phyloP scores from a whole-genome alignment of 2,113 vertebrate species.

The Anolis carolinensis region DNA sequence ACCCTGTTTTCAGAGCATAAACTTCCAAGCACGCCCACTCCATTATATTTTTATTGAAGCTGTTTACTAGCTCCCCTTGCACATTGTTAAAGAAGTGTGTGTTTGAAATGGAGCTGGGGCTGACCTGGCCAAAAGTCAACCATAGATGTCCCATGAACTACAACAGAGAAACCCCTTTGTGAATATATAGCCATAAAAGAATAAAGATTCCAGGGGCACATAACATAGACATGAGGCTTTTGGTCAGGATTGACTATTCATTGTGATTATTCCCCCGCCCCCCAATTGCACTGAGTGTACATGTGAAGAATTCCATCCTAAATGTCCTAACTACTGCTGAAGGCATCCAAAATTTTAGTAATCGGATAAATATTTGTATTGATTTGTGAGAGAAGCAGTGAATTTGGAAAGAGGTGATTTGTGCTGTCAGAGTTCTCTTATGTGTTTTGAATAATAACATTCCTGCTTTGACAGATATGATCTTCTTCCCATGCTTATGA shows the following conservation, averaged over 20 bases:
- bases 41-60: conserved; percentile 28
- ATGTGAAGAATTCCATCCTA: not conserved
- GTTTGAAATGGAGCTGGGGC: conserved; percentile 29
- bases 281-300: not conserved
- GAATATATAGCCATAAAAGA: conserved; percentile 19
- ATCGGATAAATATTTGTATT: conserved; percentile 7
- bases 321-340: not conserved
- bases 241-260: not conserved
- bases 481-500: not conserved
- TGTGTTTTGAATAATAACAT: not conserved
- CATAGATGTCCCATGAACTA: conserved; percentile 38
- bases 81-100: conserved; percentile 34
- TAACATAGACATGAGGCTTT: conserved; percentile 20
- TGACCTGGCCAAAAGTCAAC: conserved; percentile 28
- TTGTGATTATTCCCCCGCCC: not conserved
- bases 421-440: not conserved
- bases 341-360: conserved; percentile 14
- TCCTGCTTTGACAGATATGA: not conserved
- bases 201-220: conserved; percentile 13
- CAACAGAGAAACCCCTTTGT: conserved; percentile 38
- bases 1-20: conserved; percentile 67
- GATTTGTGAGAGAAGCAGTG: not conserved
- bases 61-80: conserved; percentile 41
- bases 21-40: conserved; percentile 44
- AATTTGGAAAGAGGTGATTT: not conserved